Evolutionary conservation across 1,140 invertebrate genomes (phyloP).

Genomic region (Ridgeia piscesae): DNA sequence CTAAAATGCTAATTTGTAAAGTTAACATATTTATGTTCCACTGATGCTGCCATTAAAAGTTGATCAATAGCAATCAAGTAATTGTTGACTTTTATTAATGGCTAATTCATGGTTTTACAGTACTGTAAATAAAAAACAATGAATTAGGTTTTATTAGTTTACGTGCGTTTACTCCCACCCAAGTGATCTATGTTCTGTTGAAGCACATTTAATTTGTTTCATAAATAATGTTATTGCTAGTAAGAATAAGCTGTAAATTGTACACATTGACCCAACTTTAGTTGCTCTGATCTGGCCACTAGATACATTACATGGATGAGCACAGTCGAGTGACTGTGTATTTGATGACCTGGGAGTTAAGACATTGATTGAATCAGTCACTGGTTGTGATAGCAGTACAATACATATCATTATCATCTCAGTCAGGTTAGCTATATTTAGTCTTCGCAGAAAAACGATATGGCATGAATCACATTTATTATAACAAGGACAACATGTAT

Average conservation of each 20-base stretch:
- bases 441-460: background rate
- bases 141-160: background rate
- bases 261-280: background rate
- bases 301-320: background rate
- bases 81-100: background rate
- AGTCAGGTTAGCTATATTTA: background rate
- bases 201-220: no score
- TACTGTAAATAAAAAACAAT: no score
- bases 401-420: background rate
- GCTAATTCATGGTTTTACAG: no score
- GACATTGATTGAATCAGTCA: background rate
- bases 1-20: no score
- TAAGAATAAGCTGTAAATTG: no score
- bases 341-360: background rate
- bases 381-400: background rate
- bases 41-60: background rate
- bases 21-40: no score
- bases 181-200: background rate
- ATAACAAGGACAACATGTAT: background rate
- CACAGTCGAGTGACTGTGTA: background rate
- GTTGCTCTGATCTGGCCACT: background rate
- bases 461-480: background rate
- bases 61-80: background rate
- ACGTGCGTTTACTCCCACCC: background rate
- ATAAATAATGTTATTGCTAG: no score